Conservation (phyloP, 2,888 invertebrate genomes). For the Sipunculus nudus region DNA sequence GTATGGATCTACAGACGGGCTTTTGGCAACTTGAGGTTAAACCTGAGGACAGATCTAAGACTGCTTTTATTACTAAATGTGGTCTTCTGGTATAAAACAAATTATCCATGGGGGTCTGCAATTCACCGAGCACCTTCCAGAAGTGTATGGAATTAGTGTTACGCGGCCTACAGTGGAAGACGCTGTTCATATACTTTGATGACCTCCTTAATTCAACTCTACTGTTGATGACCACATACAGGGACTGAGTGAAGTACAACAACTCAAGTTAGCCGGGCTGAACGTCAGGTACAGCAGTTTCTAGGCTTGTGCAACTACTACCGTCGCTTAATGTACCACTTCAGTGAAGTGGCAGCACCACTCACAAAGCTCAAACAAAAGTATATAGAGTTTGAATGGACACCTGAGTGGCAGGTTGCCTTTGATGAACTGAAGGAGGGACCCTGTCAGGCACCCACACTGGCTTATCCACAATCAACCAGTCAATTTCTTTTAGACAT, state of each 20-base stretch:
- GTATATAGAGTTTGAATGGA: background rate
- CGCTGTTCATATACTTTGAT: conserved; percentile 60
- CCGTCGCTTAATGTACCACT: background rate
- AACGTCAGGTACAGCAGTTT: conserved; percentile 7
- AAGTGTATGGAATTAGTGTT: conserved; percentile 53
- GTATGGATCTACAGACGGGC: background rate
- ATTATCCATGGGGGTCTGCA: conserved; percentile 43
- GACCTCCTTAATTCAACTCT: conserved; percentile 49
- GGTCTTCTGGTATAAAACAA: conserved; percentile 42
- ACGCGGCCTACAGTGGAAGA: conserved; percentile 40
- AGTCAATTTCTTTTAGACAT: background rate
- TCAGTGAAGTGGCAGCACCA: background rate
- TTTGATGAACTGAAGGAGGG: background rate
- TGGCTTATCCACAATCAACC: background rate
- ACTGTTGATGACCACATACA: conserved; percentile 30
- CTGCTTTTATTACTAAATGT: background rate
- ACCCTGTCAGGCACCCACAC: conserved; percentile 19
- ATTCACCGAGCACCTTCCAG: conserved; percentile 51
- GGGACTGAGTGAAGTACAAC: background rate
- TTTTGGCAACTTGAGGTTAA: background rate
- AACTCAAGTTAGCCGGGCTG: conserved; percentile 14
- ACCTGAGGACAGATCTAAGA: conserved; percentile 6
- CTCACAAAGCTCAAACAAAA: background rate
- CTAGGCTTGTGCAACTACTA: conserved; percentile 7
- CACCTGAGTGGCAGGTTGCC: background rate